Percentiles rank a stretch among this genome's conserved stretches.
Conservation (phyloP, 2,888 invertebrate species). For the Xylocampa areola region DNA sequence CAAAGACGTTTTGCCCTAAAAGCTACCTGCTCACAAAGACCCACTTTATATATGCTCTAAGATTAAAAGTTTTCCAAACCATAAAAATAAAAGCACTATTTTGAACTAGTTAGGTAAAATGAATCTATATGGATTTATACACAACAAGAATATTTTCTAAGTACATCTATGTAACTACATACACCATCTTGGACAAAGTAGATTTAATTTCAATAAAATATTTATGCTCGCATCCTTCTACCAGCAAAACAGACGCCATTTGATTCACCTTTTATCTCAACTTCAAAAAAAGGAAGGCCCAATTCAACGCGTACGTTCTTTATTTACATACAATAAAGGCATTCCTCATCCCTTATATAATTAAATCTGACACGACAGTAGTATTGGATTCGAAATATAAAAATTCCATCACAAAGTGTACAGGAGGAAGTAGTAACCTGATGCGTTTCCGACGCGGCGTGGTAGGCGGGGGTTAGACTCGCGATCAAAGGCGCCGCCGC, state of each 20-base stretch:
- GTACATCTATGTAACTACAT: too few species aligned
- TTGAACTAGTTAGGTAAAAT: too few species aligned
- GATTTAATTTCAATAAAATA: slow-evolving; percentile 30
- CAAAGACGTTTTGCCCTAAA: too few species aligned
- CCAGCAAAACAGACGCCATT: slow-evolving; percentile 50
- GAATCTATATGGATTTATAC: too few species aligned
- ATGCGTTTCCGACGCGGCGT: slow-evolving; percentile 62
- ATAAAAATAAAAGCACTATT: too few species aligned
- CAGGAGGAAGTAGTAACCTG: slow-evolving; percentile 66
- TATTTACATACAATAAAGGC: slow-evolving; percentile 45
- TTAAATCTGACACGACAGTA: slow-evolving; percentile 47
- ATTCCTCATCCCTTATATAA: slow-evolving; percentile 52
- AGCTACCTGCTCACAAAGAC: too few species aligned
- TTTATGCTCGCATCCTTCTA: slow-evolving; percentile 27
- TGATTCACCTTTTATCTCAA: slow-evolving; percentile 51
- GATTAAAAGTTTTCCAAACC: too few species aligned
- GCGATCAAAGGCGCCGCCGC: slow-evolving; percentile 58
- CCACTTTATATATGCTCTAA: too few species aligned
- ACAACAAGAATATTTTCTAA: too few species aligned
- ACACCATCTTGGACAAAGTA: too few species aligned
- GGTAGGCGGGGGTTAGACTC: slow-evolving; percentile 59
- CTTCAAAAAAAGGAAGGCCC: too few species aligned
- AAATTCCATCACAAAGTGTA: slow-evolving; percentile 31
- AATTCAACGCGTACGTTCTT: too few species aligned
- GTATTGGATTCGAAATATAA: slow-evolving; percentile 53